Evolutionary conservation across 2,113 vertebrate species (phyloP).

Genomic region (Mastomys natalensis): DNA sequence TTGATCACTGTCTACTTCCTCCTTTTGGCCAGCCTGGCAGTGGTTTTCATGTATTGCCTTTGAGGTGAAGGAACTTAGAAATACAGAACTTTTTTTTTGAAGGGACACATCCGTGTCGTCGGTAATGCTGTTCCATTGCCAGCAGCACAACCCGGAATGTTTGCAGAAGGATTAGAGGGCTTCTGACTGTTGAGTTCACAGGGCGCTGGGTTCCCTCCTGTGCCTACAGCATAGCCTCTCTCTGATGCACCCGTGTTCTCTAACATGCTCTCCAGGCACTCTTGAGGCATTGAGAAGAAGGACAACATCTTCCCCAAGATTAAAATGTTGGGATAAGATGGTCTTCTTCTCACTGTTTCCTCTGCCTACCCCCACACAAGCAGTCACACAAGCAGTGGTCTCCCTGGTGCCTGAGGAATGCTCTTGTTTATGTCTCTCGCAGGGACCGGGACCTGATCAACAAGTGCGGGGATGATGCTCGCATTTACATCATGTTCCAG

Average conservation of each 20-base stretch:
- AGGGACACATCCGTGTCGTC: background rate
- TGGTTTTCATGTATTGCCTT: background rate
- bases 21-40: background rate
- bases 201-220: background rate
- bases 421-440: slow-evolving; percentile 62
- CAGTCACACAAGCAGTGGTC: too few relatives aligned
- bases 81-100: background rate
- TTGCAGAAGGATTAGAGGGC: background rate
- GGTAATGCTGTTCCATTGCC: background rate
- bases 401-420: background rate
- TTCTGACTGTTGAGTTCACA: background rate
- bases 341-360: background rate
- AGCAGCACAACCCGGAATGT: background rate
- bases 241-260: background rate
- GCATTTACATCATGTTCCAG: slow-evolving; percentile 97
- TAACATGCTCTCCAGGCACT: background rate
- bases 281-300: background rate
- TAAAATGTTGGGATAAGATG: rapidly evolving
- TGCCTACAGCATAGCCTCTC: background rate
- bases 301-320: background rate
- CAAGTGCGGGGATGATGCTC: slow-evolving; percentile 96
- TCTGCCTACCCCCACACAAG: rapidly evolving
- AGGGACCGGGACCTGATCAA: slow-evolving; percentile 96
- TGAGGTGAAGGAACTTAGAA: slow-evolving; percentile 6
- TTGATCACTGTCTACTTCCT: background rate